These are phyloP conservation scores for Trachelus tabidus DNA, from an alignment of 2,888 invertebrate genomes.

Conservation along the genomic window DNA sequence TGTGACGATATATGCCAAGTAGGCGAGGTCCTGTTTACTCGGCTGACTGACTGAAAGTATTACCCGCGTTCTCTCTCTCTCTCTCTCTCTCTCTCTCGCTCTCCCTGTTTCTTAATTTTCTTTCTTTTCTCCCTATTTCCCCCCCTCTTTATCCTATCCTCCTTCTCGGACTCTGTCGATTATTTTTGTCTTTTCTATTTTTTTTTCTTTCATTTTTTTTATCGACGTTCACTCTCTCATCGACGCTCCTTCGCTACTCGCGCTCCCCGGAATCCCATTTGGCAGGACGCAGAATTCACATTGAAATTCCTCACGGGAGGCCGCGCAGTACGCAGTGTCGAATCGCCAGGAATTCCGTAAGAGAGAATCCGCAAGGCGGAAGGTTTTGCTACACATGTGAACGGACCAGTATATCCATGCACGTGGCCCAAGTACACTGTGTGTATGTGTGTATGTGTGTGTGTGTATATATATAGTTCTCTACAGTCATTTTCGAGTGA, in stretches of 20 bases:
- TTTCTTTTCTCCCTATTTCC: neutral
- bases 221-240: neutral
- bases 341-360: neutral
- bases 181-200: neutral
- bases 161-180: neutral
- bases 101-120: neutral
- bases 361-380: neutral
- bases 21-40: conserved; percentile 7
- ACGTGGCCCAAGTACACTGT: neutral
- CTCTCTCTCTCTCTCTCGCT: neutral
- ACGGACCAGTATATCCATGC: neutral
- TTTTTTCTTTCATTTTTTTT: neutral
- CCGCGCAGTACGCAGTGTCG: neutral
- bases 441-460: neutral
- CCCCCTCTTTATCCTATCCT: neutral
- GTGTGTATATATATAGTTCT: neutral
- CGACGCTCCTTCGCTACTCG: neutral
- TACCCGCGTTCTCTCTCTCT: neutral
- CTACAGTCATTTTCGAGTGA: neutral
- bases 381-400: neutral
- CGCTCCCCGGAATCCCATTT: neutral
- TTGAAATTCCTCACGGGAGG: neutral
- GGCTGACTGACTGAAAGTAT: neutral
- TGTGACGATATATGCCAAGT: conserved; percentile 22
- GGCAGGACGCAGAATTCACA: neutral